A percentile compares a stretch with the other conserved stretches of the same genome.
Conservation (phyloP, 2,113 vertebrate genomes). For the Bettongia penicillata region DNA sequence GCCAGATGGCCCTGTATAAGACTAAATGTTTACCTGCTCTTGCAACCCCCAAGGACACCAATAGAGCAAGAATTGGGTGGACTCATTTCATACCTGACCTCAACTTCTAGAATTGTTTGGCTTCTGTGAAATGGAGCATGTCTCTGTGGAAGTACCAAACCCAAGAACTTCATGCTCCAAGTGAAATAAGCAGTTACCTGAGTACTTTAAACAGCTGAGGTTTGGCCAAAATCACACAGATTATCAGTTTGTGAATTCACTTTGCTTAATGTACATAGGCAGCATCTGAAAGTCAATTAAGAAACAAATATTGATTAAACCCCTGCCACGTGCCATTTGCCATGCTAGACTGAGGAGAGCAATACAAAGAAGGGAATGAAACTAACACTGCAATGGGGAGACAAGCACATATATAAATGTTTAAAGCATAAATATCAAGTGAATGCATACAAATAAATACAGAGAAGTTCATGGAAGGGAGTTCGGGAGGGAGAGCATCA, state of each 20-base stretch:
- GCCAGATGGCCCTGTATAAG: too few relatives aligned
- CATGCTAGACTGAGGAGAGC: background rate
- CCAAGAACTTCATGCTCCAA: too few relatives aligned
- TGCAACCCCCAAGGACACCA: too few relatives aligned
- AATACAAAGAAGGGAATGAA: background rate
- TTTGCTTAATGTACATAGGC: background rate
- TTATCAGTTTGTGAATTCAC: background rate
- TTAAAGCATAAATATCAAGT: background rate
- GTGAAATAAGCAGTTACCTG: too few relatives aligned
- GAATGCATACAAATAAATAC: background rate
- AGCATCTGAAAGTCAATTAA: background rate
- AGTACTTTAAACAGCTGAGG: background rate
- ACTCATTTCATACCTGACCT: too few relatives aligned
- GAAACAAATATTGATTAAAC: background rate
- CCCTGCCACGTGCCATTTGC: background rate
- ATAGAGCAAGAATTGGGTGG: too few relatives aligned
- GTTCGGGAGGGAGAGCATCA: background rate
- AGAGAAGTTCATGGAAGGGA: background rate
- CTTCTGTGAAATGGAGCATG: too few relatives aligned
- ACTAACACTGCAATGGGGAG: background rate
- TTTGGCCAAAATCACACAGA: background rate
- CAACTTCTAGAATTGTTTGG: too few relatives aligned
- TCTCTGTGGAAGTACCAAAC: too few relatives aligned
- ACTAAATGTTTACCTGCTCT: too few relatives aligned
- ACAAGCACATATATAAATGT: background rate